Percentiles rank a stretch among this genome's conserved stretches.
phyloP scores from a whole-genome alignment of 2,113 vertebrate species.

The Isichthys henryi region DNA sequence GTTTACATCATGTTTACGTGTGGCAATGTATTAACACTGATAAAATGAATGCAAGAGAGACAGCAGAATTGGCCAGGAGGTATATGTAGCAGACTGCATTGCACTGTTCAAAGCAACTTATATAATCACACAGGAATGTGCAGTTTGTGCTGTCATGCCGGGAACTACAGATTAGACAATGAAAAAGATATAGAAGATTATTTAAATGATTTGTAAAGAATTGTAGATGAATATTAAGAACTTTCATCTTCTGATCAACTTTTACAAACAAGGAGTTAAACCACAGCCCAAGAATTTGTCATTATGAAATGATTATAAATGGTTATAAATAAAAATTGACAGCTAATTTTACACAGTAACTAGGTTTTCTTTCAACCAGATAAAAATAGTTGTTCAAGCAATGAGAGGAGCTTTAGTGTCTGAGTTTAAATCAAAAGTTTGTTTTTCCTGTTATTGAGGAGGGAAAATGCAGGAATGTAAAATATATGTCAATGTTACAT shows the following conservation, averaged over 20 bases:
- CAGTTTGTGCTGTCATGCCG: not conserved
- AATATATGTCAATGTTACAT: not conserved
- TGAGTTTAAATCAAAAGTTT: not conserved
- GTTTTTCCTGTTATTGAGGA: not conserved
- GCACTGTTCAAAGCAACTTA: not conserved
- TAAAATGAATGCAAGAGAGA: not conserved
- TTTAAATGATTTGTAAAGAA: not conserved
- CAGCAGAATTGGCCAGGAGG: not conserved
- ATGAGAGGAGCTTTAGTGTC: not conserved
- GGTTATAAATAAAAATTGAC: not conserved
- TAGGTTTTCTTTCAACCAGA: not conserved
- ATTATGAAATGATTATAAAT: not conserved
- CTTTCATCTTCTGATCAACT: not conserved
- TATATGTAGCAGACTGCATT: not conserved
- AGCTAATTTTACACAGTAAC: not conserved
- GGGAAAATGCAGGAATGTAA: not conserved
- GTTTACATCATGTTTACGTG: conserved; percentile 45
- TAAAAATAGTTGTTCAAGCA: not conserved
- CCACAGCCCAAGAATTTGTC: not conserved
- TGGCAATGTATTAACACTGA: conserved; percentile 44
- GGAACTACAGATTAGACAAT: not conserved
- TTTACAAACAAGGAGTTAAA: not conserved
- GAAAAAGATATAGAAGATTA: not conserved
- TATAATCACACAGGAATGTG: not conserved
- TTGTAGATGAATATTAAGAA: not conserved